Evolutionary conservation across 1,140 invertebrate species (phyloP), one percentile per base, ranked within the genome.

Genomic region (Stegodyphus dumicola): DNA sequence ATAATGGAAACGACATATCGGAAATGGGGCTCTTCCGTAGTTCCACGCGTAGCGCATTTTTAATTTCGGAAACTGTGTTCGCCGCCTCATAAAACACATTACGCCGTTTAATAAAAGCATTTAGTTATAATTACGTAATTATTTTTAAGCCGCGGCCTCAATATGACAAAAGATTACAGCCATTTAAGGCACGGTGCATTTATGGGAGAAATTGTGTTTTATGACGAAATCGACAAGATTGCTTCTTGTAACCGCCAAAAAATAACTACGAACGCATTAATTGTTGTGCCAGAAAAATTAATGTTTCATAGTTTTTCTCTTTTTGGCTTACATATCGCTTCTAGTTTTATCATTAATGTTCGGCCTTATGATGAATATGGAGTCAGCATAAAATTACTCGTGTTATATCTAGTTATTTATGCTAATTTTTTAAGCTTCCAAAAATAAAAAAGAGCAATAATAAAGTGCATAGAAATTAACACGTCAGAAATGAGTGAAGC

Each of bases 81-180:
- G 48, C 7, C 54, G 10, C 49, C 11, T 69, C 78, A 81, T 81
- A 81, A 81, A 81, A 81, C 69, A 81, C 67, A 73, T 81, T 81
- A 81, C 66, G 18, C 49, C 69, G 11, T 81, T 81, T 81, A 81
- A 81, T 81, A 81, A 81, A 73, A 73, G 78, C 70, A 73, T 81
- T 81, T 81, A 81, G 78, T 81, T 81, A 81, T 81, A 81, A 81
- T 81, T 81, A 81, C 51, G 78, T 81, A 81, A 81, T 81, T 81
- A 81, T 81, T 81, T 81, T 81, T 73, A 65, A 64, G 54, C 78
- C 52, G n/a, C 54, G 70, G 56, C 78, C 69, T 53, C n/a, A 17
- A 60, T 73, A 81, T 81, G 78, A 81, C 78, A 81, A 73, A 81
- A 64, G 78, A 73, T 71, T 71, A 49, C 15, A 51, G 69, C n/a